Evolutionary conservation across 2,888 invertebrate species (phyloP), one percentile per base, ranked within the genome.

Genomic region (Coelinius sp.): DNA sequence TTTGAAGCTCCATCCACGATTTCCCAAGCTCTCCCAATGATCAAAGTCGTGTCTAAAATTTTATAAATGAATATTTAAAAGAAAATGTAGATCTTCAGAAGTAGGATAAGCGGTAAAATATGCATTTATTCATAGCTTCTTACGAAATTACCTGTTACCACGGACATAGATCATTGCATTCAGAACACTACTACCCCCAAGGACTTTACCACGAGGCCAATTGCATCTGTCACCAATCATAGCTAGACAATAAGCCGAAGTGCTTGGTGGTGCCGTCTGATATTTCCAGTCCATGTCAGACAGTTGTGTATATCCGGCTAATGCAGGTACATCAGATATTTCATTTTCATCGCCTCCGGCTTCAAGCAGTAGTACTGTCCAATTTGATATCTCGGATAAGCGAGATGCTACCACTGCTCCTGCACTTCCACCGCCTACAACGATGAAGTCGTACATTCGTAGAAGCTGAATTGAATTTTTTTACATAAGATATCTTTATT

Each of bases 131-230:
- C n/a, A n/a, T n/a, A n/a, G n/a, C n/a, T n/a, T n/a, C n/a, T n/a
- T n/a, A n/a, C n/a, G n/a, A n/a, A n/a, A n/a, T 66, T 92, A 92
- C 78, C 92, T 91, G 82, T 96, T 97, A 67, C 97, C 97, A 66
- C 97, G 91, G 10, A 96, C 93, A 88, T 97, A 97, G 38, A 97
- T 92, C 97, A 97, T 97, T 12, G 95, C 95, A 86, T 97, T 97
- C 0, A 97, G 91, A 1, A 95, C 95, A 81, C 95, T 95, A 70
- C 94, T 92, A 12, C 97, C 97, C 24, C 97, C 97, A 22, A 97
- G 90, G 17, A 94, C 96, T 87, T 96, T 97, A 66, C 98, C 98
- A 76, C 98, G 90, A 1, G 96, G 96, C 96, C 96, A 96, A 88
- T 95, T 95, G 87, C 96, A 96, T 74, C 95, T 90, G 85, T 95